These are phyloP conservation scores for Epirrhoe alternata DNA, from an alignment of 2,888 invertebrate genomes.

Conservation along the genomic window DNA sequence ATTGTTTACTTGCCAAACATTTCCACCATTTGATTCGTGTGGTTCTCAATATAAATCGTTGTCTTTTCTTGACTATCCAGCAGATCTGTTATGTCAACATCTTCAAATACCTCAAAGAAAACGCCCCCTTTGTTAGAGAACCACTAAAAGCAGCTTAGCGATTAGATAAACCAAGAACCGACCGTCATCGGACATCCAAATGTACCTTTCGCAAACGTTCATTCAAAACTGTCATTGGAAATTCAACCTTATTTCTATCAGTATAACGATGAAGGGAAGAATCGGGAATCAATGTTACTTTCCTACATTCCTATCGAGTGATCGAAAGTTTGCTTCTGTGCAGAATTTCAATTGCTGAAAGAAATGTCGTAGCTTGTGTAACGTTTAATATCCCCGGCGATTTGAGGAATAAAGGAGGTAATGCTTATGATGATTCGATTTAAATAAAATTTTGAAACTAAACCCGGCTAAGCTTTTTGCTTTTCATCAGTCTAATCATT, in stretches of 20 bases:
- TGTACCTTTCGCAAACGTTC: slow-evolving; percentile 35
- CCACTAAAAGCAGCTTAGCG: slow-evolving; percentile 39
- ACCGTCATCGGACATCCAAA: slow-evolving; percentile 36
- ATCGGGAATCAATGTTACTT: slow-evolving; percentile 40
- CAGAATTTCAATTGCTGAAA: slow-evolving; percentile 78
- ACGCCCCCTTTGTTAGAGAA: slow-evolving; percentile 25
- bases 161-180: slow-evolving; percentile 46
- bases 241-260: slow-evolving; percentile 33
- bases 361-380: slow-evolving; percentile 60
- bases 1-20: no score
- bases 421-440: no score
- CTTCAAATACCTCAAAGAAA: slow-evolving; percentile 9
- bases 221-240: slow-evolving; percentile 27
- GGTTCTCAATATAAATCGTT: not conserved
- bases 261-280: slow-evolving; percentile 32
- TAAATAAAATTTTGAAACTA: no score
- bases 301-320: slow-evolving; percentile 46
- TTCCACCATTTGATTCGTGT: not conserved
- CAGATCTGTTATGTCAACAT: slow-evolving; percentile 7
- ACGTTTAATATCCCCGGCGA: not conserved
- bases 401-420: not conserved
- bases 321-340: slow-evolving; percentile 65
- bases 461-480: no score
- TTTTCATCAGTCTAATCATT: no score
- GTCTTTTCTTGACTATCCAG: slow-evolving; percentile 1